Percentiles rank a stretch among this genome's conserved stretches.
phyloP scores from a whole-genome alignment of 2,113 vertebrate genomes.

The Ophthalmolycus amberensis region DNA sequence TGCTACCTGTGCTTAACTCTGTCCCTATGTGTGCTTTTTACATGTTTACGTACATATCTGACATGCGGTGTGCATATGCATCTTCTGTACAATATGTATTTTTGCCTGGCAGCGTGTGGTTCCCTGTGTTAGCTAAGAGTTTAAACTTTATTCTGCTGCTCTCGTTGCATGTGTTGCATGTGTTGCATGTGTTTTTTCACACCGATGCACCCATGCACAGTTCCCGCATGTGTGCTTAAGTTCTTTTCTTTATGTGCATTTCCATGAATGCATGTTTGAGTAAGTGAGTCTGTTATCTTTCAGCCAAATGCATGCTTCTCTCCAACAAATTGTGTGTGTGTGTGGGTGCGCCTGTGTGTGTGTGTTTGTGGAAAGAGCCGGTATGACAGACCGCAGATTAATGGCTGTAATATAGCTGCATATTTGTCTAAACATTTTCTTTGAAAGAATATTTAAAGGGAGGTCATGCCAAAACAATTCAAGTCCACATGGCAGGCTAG shows the following conservation, averaged over 20 bases:
- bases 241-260: neutral
- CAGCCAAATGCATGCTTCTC: constrained; percentile 20
- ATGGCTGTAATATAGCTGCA: constrained; percentile 51
- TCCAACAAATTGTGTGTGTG: constrained; percentile 26
- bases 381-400: constrained; percentile 58
- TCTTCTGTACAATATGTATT: neutral
- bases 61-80: neutral
- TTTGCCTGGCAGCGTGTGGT: neutral
- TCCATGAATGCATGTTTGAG: neutral
- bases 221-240: neutral
- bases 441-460: constrained; percentile 63
- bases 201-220: neutral
- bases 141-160: neutral
- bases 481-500: constrained; percentile 52
- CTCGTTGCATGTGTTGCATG: neutral
- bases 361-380: constrained; percentile 38
- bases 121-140: neutral
- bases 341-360: neutral
- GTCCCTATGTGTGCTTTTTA: neutral
- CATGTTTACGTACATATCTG: constrained; percentile 15
- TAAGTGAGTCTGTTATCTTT: neutral
- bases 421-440: constrained; percentile 77
- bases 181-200: neutral
- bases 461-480: constrained; percentile 51
- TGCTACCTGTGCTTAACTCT: neutral